Conservation (phyloP, 92 coral and sea anemone genomes). For the Actinostola sp. region DNA sequence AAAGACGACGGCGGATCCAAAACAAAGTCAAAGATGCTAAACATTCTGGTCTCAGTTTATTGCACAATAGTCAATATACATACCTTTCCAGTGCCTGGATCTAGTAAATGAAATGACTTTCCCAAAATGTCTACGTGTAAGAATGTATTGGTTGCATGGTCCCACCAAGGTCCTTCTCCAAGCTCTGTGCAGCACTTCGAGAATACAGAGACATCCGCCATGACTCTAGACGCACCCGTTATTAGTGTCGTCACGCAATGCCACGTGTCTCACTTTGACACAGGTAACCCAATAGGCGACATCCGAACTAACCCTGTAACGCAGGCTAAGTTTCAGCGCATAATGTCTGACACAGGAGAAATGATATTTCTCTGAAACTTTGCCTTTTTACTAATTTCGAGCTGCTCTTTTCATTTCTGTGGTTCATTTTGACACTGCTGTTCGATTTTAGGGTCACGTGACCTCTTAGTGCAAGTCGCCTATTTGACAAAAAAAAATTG, state of each 20-base stretch:
- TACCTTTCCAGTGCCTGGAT: conserved; percentile 76
- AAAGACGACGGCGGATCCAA: no score
- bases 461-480: no score
- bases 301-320: no score
- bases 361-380: no score
- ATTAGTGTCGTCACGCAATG: not conserved
- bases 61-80: not conserved
- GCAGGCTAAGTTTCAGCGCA: no score
- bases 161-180: conserved; percentile 93
- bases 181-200: conserved; percentile 50
- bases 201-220: conserved; percentile 46
- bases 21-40: no score
- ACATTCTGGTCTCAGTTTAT: not conserved
- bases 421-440: no score
- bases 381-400: no score
- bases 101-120: conserved; percentile 64
- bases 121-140: conserved; percentile 73
- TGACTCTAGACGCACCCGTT: not conserved
- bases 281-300: not conserved
- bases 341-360: no score
- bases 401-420: no score
- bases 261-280: not conserved
- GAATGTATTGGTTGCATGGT: conserved; percentile 53
- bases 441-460: no score
- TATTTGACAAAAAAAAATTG: no score